Percentiles rank a stretch among this genome's conserved stretches.
phyloP scores from a whole-genome alignment of 2,113 vertebrate species.

The Barbus barbus region DNA sequence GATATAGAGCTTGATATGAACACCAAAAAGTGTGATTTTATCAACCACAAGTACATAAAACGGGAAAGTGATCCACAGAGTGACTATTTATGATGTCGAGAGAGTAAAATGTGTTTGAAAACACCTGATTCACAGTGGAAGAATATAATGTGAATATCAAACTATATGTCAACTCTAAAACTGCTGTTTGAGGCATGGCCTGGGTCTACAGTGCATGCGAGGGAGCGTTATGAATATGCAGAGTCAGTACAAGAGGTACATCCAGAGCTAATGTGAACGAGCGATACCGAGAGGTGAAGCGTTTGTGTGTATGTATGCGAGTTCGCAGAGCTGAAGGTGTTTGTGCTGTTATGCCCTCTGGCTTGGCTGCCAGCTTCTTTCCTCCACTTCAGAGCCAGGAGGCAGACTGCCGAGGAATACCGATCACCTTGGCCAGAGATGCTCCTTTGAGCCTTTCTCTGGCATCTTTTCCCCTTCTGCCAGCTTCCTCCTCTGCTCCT shows the following conservation, averaged over 20 bases:
- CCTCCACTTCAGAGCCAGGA: slow-evolving; percentile 99
- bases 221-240: slow-evolving; percentile 21
- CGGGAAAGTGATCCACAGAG: background rate
- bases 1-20: background rate
- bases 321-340: slow-evolving; percentile 62
- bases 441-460: slow-evolving; percentile 99
- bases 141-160: background rate
- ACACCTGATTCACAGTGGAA: background rate
- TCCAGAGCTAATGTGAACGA: background rate
- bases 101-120: background rate
- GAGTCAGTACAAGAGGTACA: background rate
- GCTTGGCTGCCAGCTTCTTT: slow-evolving; percentile 99
- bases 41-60: background rate
- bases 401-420: slow-evolving; percentile 99
- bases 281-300: slow-evolving; percentile 1
- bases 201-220: background rate
- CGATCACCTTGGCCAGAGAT: slow-evolving; percentile 99
- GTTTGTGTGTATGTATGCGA: slow-evolving; percentile 13
- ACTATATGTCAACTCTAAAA: background rate
- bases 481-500: slow-evolving; percentile 99
- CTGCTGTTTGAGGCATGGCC: background rate
- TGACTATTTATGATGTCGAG: background rate
- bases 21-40: background rate
- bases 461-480: slow-evolving; percentile 99
- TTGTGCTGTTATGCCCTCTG: slow-evolving; percentile 99